phyloP scores from a whole-genome alignment of 2,113 vertebrate species.

The Psilopogon haemacephalus region DNA sequence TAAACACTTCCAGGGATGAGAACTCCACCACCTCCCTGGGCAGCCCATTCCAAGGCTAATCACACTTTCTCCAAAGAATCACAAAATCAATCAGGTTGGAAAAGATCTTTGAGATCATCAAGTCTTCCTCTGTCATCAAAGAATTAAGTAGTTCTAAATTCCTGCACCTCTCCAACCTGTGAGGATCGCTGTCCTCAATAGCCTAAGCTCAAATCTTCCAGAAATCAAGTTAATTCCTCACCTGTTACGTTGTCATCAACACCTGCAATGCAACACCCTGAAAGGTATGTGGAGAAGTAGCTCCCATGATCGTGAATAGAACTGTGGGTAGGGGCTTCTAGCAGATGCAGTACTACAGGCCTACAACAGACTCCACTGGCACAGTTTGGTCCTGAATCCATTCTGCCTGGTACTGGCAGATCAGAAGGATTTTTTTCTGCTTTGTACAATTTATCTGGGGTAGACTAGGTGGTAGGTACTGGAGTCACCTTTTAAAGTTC shows the following conservation, averaged over 20 bases:
- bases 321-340: too few relatives aligned
- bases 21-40: too few relatives aligned
- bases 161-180: neutral
- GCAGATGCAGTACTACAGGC: neutral
- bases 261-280: neutral
- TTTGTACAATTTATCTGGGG: neutral
- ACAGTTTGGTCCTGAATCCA: neutral
- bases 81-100: too few relatives aligned
- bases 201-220: neutral
- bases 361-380: fast-evolving
- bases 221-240: neutral
- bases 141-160: neutral
- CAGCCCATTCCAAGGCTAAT: too few relatives aligned
- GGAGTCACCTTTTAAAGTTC: neutral
- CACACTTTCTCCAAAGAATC: too few relatives aligned
- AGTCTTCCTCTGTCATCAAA: neutral
- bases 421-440: neutral
- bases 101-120: too few relatives aligned
- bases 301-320: fast-evolving
- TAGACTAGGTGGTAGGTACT: neutral
- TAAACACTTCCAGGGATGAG: too few relatives aligned
- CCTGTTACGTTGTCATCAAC: fast-evolving
- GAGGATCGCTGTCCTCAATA: neutral
- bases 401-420: neutral
- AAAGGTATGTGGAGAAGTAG: neutral